These are phyloP conservation scores for Polydrusus pterygomalis DNA, from an alignment of 2,888 invertebrate genomes.

Conservation along the genomic window DNA sequence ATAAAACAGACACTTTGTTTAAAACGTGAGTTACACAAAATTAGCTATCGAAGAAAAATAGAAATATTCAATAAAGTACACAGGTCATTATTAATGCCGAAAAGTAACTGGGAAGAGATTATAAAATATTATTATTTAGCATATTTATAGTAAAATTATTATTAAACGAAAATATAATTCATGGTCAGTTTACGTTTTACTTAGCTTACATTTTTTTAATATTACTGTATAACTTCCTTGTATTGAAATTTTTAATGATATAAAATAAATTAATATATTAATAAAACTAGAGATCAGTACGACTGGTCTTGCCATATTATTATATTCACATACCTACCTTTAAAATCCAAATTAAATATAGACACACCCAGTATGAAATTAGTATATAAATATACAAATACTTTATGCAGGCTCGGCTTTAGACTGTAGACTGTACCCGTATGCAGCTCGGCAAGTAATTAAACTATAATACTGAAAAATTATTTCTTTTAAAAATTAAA, in stretches of 20 bases:
- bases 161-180: background rate
- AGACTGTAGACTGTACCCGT: no score
- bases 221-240: background rate
- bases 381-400: slow-evolving; percentile 24
- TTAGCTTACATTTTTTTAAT: background rate
- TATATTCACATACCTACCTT: no score
- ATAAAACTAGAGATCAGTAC: no score
- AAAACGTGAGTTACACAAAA: no score
- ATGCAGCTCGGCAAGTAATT: no score
- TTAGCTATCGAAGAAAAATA: background rate
- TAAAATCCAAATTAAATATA: background rate
- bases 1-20: no score
- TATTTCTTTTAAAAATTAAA: no score
- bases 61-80: background rate
- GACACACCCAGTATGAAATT: slow-evolving; percentile 33
- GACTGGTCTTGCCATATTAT: no score
- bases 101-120: background rate
- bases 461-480: no score
- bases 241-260: background rate
- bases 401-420: background rate
- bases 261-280: no score
- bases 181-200: background rate
- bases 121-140: background rate
- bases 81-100: background rate
- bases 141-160: background rate